Evolutionary conservation across 2,888 invertebrate species (phyloP).

Genomic region (Zygothrica quintamaculata): DNA sequence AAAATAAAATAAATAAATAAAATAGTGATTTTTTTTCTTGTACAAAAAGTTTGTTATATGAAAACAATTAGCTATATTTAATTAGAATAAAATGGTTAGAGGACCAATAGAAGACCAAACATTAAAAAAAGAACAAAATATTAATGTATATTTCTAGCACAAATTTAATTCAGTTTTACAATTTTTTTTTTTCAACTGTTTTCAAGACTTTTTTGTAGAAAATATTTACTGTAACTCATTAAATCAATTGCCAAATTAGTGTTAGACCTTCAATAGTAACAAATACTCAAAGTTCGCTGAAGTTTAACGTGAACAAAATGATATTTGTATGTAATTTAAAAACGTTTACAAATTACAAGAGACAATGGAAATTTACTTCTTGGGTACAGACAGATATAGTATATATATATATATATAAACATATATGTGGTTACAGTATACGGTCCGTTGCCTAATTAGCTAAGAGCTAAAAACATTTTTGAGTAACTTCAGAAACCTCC

Average conservation of each 20-base stretch:
- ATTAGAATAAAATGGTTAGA: too few species aligned
- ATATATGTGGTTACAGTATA: slow-evolving; percentile 32
- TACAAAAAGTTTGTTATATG: too few species aligned
- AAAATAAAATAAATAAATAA: too few species aligned
- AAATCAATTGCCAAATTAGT: slow-evolving; percentile 23
- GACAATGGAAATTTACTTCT: slow-evolving; percentile 39
- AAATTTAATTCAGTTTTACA: too few species aligned
- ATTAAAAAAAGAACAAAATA: too few species aligned
- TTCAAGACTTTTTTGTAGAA: slow-evolving; percentile 37
- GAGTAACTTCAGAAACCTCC: slow-evolving; percentile 30
- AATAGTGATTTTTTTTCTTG: too few species aligned
- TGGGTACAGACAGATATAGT: slow-evolving; percentile 1
- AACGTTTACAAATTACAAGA: slow-evolving; percentile 33
- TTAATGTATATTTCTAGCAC: too few species aligned
- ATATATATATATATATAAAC: too few species aligned
- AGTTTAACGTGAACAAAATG: slow-evolving; percentile 10
- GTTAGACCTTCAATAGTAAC: slow-evolving; percentile 35
- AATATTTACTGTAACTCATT: slow-evolving; percentile 31
- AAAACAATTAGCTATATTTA: too few species aligned
- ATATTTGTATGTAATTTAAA: slow-evolving; percentile 31
- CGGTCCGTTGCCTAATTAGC: slow-evolving; percentile 73
- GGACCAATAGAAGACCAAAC: too few species aligned
- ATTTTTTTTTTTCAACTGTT: slow-evolving; percentile 6
- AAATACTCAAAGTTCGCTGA: neutral
- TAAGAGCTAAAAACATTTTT: slow-evolving; percentile 7